Evolutionary conservation across 2,113 vertebrate species (phyloP).

Genomic region (Recurvirostra avosetta): DNA sequence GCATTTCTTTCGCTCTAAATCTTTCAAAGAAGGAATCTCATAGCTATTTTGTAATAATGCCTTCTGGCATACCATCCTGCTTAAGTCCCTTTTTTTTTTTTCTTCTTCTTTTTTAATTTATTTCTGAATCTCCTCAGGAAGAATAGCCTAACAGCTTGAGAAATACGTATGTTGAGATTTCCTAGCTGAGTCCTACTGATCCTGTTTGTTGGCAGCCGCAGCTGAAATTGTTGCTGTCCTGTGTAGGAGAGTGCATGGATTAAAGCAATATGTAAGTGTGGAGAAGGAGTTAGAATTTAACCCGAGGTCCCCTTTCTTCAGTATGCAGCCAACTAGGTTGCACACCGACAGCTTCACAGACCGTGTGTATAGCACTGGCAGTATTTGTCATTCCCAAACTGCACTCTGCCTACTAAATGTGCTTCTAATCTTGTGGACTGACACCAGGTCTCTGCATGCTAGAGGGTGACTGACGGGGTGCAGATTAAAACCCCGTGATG

Average conservation of each 20-base stretch:
- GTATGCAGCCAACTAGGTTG: not conserved
- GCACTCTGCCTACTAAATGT: not conserved
- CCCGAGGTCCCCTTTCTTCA: not conserved
- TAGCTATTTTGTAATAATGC: constrained; percentile 27
- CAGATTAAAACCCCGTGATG: constrained; percentile 20
- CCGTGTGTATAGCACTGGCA: not conserved
- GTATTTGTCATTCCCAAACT: constrained; percentile 9
- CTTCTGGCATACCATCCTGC: constrained; percentile 21
- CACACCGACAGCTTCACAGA: not conserved
- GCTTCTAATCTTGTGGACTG: constrained; percentile 32
- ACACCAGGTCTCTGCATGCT: not conserved
- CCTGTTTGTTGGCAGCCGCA: constrained; percentile 42
- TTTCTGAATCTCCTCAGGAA: constrained; percentile 26
- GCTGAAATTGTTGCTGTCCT: constrained; percentile 17
- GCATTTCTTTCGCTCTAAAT: not conserved
- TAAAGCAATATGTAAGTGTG: not conserved
- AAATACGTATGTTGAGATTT: constrained; percentile 36
- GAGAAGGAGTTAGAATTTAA: constrained; percentile 26
- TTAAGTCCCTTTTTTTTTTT: not conserved
- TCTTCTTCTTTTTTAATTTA: not conserved
- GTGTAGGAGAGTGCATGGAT: constrained; percentile 11
- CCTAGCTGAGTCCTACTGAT: constrained; percentile 41
- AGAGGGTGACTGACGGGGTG: not conserved
- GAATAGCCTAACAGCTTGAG: constrained; percentile 34
- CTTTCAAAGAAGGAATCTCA: not conserved